Evolutionary conservation across 2,797 vertebrate genomes (phyloP).

Genomic region (Scyliorhinus canicula): DNA sequence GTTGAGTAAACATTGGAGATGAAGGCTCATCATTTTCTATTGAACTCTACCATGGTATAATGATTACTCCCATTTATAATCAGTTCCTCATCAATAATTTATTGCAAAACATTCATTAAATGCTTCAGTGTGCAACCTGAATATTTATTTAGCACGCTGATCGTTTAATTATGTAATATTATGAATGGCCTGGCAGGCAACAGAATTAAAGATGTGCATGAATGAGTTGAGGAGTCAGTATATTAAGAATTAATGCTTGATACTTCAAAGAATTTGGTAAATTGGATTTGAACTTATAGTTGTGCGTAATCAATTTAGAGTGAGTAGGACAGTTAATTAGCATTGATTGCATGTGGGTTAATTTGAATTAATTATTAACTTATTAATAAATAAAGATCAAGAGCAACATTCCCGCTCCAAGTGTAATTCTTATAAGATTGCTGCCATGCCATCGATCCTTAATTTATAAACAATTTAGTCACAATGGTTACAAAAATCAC

Average conservation of each 20-base stretch:
- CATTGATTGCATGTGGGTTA: not conserved
- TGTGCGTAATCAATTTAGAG: not conserved
- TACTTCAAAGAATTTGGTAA: constrained; percentile 1
- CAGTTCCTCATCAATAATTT: not conserved
- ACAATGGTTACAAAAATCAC: not conserved
- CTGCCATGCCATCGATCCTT: not conserved
- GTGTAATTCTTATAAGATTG: not conserved
- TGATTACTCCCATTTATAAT: not conserved
- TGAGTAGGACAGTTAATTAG: constrained; percentile 4
- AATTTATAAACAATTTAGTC: not conserved
- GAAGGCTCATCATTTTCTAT: not conserved
- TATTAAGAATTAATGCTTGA: not conserved
- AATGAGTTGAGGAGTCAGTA: not conserved
- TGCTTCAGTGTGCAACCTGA: not conserved
- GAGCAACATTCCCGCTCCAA: not conserved
- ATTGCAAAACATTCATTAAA: not conserved
- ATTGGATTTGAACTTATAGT: not conserved
- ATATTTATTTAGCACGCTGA: not conserved
- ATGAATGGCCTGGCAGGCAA: not conserved
- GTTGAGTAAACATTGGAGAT: not conserved
- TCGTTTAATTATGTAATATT: not conserved
- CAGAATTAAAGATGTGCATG: constrained; percentile 1
- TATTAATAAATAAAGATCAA: not conserved
- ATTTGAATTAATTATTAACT: not conserved
- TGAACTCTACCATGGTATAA: too few species aligned